A percentile compares a stretch with the other conserved stretches of the same genome.
phyloP scores from a whole-genome alignment of 1,140 invertebrate species.

The Periplaneta americana region DNA sequence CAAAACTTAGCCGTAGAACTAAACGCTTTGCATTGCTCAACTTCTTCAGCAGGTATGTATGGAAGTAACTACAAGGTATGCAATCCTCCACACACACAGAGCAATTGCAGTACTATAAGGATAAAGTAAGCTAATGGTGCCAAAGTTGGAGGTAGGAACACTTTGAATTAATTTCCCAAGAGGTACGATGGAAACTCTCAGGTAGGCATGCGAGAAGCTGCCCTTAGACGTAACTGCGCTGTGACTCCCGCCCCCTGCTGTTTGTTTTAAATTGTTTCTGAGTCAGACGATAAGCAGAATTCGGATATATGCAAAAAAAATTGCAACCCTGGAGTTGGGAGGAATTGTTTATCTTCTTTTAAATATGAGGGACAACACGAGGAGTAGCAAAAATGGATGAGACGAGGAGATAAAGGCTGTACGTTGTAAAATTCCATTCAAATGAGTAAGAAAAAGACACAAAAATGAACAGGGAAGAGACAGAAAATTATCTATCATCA shows the following conservation, averaged over 20 bases:
- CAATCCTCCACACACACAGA: background rate
- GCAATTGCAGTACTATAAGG: background rate
- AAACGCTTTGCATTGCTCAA: background rate
- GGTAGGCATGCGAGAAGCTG: background rate
- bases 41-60: background rate
- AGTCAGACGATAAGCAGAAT: too few relatives aligned
- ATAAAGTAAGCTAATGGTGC: background rate
- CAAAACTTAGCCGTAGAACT: background rate
- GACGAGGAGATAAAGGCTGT: too few relatives aligned
- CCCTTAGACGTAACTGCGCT: too few relatives aligned
- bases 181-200: background rate
- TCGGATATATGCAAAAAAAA: too few relatives aligned
- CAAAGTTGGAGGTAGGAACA: background rate
- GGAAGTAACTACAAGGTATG: background rate
- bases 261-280: background rate
- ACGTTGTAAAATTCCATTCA: too few relatives aligned
- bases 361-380: too few relatives aligned
- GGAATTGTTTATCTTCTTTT: too few relatives aligned
- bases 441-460: too few relatives aligned
- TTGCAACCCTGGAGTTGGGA: too few relatives aligned
- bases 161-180: background rate
- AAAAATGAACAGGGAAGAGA: too few relatives aligned
- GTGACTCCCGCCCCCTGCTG: background rate
- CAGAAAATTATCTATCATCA: too few relatives aligned
- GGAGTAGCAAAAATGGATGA: too few relatives aligned